A percentile compares a stretch with the other conserved stretches of the same genome.
These are phyloP conservation scores for Drosophila prolongata DNA, from an alignment of 2,888 invertebrate species.

Conservation along the genomic window DNA sequence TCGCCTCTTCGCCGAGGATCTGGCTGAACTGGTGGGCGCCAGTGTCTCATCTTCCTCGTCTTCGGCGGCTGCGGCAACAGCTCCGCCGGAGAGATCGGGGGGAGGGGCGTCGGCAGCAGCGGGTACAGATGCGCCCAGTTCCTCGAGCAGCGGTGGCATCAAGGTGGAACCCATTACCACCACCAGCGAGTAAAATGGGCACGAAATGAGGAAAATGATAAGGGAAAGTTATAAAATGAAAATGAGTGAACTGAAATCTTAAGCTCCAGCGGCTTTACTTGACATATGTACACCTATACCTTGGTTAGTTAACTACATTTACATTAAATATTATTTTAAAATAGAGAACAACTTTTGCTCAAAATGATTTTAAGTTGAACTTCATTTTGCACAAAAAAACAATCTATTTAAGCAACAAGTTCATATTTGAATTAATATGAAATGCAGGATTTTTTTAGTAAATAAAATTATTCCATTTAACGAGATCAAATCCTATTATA, in stretches of 20 bases:
- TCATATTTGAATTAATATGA: no score
- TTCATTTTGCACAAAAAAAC: no score
- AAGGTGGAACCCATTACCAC: slow-evolving; percentile 89
- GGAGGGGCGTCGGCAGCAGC: slow-evolving; percentile 8
- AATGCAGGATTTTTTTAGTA: no score
- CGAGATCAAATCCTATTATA: neutral
- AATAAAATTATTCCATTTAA: neutral
- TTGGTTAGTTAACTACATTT: slow-evolving; percentile 3
- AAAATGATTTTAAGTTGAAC: no score
- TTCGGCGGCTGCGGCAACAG: slow-evolving; percentile 46
- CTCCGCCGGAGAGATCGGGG: slow-evolving; percentile 10
- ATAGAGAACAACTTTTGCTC: no score
- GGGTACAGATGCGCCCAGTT: slow-evolving; percentile 28
- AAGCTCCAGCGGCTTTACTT: slow-evolving; percentile 15
- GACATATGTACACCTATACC: neutral
- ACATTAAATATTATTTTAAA: neutral
- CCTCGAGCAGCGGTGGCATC: slow-evolving; percentile 83
- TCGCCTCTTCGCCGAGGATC: slow-evolving; percentile 88
- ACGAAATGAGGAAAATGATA: slow-evolving; percentile 29
- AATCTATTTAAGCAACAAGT: no score
- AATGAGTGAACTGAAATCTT: slow-evolving; percentile 12
- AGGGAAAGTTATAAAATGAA: slow-evolving; percentile 21
- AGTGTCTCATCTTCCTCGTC: slow-evolving; percentile 58
- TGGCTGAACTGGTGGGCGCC: slow-evolving; percentile 84
- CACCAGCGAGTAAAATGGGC: slow-evolving; percentile 69